Evolutionary conservation across 2,113 vertebrate species (phyloP), one percentile per base, ranked within the genome.

Genomic region (Piprites chloris): DNA sequence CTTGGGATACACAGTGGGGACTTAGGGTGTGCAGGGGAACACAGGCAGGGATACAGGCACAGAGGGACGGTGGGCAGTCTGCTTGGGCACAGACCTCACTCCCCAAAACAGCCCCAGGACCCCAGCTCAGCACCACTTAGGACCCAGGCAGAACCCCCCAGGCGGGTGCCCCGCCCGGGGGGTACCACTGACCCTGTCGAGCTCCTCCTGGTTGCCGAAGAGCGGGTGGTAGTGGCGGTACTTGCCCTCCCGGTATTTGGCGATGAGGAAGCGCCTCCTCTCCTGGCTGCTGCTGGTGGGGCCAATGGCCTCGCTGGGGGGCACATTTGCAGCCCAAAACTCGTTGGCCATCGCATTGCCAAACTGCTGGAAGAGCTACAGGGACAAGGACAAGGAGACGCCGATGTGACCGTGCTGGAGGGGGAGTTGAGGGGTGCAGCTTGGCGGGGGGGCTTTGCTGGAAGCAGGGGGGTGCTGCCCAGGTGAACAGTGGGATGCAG

Each of bases 261-360:
- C 98, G 4, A 87, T 79, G 86, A 99, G 98, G 96, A 99, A 99
- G 42, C 80, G 92, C 5, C 98, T 95, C 53, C 99, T 95, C 9
- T 99, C 98, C 21, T 96, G 92, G 7, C 97, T 98, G 96, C 98
- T 73, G 75, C 99, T 99, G 20, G 44, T 63, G 13, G 98, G 92
- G 7, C 72, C 30, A 80, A 99, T 96, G 42, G 98, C 98, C 92
- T 99, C 99, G 20, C 99, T 99, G 11, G 99, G 99, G 8, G 99
- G 99, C 10, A 99, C 97, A 2, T 99, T 99, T 39, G 99, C 99
- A 2, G 99, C 99, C 99, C 99, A 99, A 96, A 99, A 99, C 67
- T 65, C 96, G 97, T 99, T 99, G 37, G 98, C 98, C 5, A 98
- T 97, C 2, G 96, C 87, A 16, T 99, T 99, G 28, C 98, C 99